Conservation (phyloP, 2,888 invertebrate genomes). For the Euspilapteryx auroguttella region DNA sequence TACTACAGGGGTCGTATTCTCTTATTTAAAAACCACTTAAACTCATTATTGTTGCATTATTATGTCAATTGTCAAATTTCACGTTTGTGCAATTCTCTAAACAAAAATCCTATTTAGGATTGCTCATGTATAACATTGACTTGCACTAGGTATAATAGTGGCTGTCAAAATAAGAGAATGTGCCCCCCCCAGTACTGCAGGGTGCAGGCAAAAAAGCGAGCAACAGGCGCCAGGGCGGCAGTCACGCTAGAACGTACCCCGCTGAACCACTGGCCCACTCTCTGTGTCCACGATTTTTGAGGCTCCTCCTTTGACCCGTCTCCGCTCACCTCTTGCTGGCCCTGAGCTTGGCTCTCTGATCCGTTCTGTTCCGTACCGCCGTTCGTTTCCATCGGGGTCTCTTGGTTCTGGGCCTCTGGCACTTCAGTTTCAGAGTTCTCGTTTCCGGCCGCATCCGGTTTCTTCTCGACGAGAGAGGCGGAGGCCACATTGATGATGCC, state of each 20-base stretch:
- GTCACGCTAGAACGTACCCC: conserved; percentile 66
- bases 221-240: too few species aligned
- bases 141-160: too few species aligned
- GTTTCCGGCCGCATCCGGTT: conserved; percentile 49
- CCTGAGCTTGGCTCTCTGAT: conserved; percentile 33
- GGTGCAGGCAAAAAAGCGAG: too few species aligned
- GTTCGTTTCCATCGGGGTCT: conserved; percentile 53
- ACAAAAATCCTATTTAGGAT: too few species aligned
- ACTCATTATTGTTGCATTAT: too few species aligned
- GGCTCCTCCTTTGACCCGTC: conserved; percentile 42
- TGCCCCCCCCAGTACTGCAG: too few species aligned
- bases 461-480: conserved; percentile 82
- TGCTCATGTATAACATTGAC: too few species aligned
- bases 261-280: conserved; percentile 71
- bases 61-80: too few species aligned
- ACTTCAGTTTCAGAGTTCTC: conserved; percentile 46
- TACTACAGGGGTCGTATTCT: too few species aligned
- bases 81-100: too few species aligned
- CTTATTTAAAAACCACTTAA: too few species aligned
- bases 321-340: conserved; percentile 47
- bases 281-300: conserved; percentile 68
- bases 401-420: conserved; percentile 31
- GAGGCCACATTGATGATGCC: conserved; percentile 88
- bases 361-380: conserved; percentile 37
- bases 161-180: too few species aligned